Evolutionary conservation across 2,113 vertebrate species (phyloP).

Genomic region (Xenopus tropicalis): DNA sequence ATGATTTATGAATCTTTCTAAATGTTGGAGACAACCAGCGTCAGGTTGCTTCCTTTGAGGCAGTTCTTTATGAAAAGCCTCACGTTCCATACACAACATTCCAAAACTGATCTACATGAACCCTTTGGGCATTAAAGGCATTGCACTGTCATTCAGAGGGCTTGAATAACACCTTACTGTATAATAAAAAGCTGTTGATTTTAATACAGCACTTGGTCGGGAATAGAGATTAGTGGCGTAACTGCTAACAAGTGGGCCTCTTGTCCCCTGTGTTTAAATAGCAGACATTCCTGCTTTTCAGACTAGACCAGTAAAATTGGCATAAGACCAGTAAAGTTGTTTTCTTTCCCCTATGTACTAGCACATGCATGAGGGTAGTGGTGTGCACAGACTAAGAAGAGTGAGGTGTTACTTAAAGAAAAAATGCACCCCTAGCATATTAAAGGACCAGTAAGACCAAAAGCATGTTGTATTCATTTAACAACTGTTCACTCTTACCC

Average conservation of each 20-base stretch:
- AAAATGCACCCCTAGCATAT: no score
- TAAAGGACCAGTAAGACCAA: no score
- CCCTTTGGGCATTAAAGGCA: not conserved
- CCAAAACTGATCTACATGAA: not conserved
- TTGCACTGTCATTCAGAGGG: not conserved
- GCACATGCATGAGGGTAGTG: not conserved
- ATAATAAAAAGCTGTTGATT: not conserved
- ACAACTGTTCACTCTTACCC: no score
- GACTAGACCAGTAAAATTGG: conserved; percentile 16
- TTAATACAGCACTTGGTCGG: conserved; percentile 4
- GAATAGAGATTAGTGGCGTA: conserved; percentile 4
- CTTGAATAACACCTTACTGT: not conserved
- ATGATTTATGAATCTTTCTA: no score
- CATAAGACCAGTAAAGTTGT: conserved; percentile 27
- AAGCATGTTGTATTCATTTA: no score
- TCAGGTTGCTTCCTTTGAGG: no score
- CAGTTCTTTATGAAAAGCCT: no score
- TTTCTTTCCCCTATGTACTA: not conserved
- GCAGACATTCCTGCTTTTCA: conserved; percentile 23
- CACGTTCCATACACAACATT: not conserved
- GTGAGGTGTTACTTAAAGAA: no score
- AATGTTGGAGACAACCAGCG: no score
- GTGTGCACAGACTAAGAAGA: no score
- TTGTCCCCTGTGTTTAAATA: conserved; percentile 13
- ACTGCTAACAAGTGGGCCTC: conserved; percentile 2